These are phyloP conservation scores for Vesta saturnalis DNA, from an alignment of 2,888 invertebrate species.

Conservation along the genomic window DNA sequence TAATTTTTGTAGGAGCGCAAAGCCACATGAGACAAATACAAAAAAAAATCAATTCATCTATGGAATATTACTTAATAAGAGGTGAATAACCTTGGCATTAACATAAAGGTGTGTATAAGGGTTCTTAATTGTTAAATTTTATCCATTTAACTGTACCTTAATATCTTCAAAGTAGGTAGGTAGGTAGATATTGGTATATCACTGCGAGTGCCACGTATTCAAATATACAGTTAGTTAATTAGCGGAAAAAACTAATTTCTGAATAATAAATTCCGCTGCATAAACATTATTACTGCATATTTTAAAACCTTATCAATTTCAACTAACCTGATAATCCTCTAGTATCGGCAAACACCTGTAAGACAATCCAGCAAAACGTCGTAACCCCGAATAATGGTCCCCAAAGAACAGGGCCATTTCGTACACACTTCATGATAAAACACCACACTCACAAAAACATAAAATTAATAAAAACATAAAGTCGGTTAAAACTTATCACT, in stretches of 20 bases:
- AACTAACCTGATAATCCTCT: slow-evolving; percentile 46
- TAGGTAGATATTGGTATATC: slow-evolving; percentile 6
- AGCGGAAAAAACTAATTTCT: slow-evolving; percentile 14
- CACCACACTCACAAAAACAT: slow-evolving; percentile 42
- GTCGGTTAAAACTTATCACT: slow-evolving; percentile 5
- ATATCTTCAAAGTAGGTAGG: background rate
- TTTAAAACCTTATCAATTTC: slow-evolving; percentile 41
- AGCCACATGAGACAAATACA: background rate
- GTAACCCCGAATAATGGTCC: slow-evolving; percentile 47
- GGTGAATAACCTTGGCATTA: slow-evolving; percentile 9
- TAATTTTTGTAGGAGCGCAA: background rate
- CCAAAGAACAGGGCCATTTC: slow-evolving; percentile 50
- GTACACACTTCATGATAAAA: slow-evolving; percentile 52
- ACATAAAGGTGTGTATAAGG: slow-evolving; percentile 3
- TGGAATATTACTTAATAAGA: slow-evolving; percentile 3
- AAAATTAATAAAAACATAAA: slow-evolving; percentile 24
- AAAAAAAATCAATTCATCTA: slow-evolving; percentile 10
- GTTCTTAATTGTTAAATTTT: background rate
- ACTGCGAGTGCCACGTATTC: slow-evolving; percentile 8
- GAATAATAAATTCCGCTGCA: background rate
- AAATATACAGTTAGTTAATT: slow-evolving; percentile 9
- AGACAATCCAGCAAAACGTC: slow-evolving; percentile 51
- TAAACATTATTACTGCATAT: background rate
- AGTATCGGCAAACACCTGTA: slow-evolving; percentile 50
- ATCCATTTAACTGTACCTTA: slow-evolving; percentile 3